Percentiles rank a stretch among this genome's conserved stretches.
These are phyloP conservation scores for Cardiocondyla obscurior DNA, from an alignment of 1,140 invertebrate genomes.

Conservation along the genomic window DNA sequence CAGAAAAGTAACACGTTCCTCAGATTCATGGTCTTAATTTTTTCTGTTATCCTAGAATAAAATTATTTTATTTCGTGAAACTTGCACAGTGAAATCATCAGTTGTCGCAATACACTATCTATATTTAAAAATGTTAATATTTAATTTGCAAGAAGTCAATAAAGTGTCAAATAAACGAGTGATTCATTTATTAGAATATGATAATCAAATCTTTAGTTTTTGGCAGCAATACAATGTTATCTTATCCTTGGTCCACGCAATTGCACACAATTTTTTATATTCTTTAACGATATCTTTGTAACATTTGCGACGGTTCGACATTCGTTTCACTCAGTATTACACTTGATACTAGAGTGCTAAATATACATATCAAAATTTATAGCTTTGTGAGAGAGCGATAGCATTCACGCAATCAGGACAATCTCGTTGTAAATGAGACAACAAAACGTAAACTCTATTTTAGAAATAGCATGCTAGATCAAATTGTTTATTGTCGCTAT, in stretches of 20 bases:
- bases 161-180: neutral
- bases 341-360: neutral
- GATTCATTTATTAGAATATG: too few relatives aligned
- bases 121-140: neutral
- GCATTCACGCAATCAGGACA: neutral
- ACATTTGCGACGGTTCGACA: neutral
- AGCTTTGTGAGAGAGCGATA: neutral
- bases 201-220: too few relatives aligned
- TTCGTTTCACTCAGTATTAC: neutral
- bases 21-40: neutral
- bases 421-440: neutral
- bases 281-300: neutral
- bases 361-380: slow-evolving; percentile 21
- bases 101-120: neutral
- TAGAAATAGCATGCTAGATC: too few relatives aligned
- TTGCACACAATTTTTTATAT: too few relatives aligned
- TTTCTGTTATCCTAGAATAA: neutral
- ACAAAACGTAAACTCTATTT: too few relatives aligned
- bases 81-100: neutral
- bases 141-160: neutral
- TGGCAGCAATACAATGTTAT: too few relatives aligned
- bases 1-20: neutral
- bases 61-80: neutral
- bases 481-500: too few relatives aligned
- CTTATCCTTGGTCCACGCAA: neutral